These are phyloP conservation scores for Caenorhabditis angaria DNA, from an alignment of 2,888 invertebrate genomes.

Conservation along the genomic window DNA sequence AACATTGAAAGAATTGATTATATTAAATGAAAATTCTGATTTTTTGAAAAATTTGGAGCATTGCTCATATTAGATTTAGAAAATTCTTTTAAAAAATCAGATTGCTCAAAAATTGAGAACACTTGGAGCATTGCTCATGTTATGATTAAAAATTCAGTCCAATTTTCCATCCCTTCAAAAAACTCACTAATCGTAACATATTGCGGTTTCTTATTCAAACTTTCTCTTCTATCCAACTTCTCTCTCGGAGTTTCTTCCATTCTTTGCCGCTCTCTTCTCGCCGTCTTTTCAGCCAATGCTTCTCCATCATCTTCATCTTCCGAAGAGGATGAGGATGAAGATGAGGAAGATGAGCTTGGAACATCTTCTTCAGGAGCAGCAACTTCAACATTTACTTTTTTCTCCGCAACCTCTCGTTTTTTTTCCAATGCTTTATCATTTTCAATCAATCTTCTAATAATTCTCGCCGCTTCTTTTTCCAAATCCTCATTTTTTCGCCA, in stretches of 20 bases:
- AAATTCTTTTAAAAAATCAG: neutral
- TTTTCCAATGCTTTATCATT: slow-evolving; percentile 11
- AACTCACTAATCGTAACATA: slow-evolving; percentile 19
- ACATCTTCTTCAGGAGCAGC: neutral
- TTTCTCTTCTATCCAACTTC: slow-evolving; percentile 16
- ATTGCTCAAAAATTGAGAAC: too few species aligned
- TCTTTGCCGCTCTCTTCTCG: slow-evolving; percentile 18
- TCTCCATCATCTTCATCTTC: slow-evolving; percentile 16
- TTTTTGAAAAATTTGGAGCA: too few species aligned
- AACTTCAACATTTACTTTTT: neutral
- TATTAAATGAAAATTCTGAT: too few species aligned
- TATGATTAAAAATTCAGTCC: neutral
- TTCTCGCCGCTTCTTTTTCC: slow-evolving; percentile 35
- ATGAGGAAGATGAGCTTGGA: neutral
- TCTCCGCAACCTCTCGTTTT: neutral
- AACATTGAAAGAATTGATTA: neutral
- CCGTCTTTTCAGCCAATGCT: slow-evolving; percentile 10
- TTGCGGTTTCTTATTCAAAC: slow-evolving; percentile 17
- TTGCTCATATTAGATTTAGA: neutral
- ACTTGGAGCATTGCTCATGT: too few species aligned
- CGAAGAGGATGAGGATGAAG: slow-evolving; percentile 13
- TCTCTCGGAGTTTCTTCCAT: slow-evolving; percentile 23
- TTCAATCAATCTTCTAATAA: slow-evolving; percentile 23
- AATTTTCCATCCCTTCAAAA: neutral
- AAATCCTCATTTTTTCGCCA: slow-evolving; percentile 3